Evolutionary conservation across 2,113 vertebrate genomes (phyloP).

Genomic region (Maylandia zebra): DNA sequence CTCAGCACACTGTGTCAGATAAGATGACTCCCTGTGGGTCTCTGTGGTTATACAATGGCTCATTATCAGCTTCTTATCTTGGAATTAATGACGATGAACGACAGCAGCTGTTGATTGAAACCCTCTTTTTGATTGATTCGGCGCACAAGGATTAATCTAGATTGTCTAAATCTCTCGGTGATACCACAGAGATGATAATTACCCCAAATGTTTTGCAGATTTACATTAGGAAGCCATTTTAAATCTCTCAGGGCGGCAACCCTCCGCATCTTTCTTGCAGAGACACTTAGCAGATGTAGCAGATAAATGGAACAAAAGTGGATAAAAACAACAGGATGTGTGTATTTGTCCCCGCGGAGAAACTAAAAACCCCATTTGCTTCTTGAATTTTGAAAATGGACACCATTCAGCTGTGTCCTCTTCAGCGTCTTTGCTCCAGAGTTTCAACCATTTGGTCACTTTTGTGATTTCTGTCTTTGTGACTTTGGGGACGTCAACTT

Average conservation of each 20-base stretch:
- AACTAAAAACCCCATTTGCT: background rate
- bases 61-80: background rate
- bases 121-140: background rate
- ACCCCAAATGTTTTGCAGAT: background rate
- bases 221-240: background rate
- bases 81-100: background rate
- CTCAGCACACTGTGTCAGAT: background rate
- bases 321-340: background rate
- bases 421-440: background rate
- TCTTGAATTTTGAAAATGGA: background rate
- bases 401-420: background rate
- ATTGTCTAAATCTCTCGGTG: background rate
- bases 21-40: background rate
- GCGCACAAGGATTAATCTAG: background rate
- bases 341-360: background rate
- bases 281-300: background rate
- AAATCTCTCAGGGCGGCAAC: background rate
- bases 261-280: background rate
- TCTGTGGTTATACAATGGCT: background rate
- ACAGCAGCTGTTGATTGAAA: background rate
- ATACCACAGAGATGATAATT: background rate
- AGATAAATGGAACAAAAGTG: background rate
- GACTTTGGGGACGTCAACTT: background rate
- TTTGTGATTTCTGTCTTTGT: background rate
- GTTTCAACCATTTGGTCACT: background rate